These are phyloP conservation scores for Mormyrus lacerda DNA, from an alignment of 2,113 vertebrate genomes.

Conservation along the genomic window DNA sequence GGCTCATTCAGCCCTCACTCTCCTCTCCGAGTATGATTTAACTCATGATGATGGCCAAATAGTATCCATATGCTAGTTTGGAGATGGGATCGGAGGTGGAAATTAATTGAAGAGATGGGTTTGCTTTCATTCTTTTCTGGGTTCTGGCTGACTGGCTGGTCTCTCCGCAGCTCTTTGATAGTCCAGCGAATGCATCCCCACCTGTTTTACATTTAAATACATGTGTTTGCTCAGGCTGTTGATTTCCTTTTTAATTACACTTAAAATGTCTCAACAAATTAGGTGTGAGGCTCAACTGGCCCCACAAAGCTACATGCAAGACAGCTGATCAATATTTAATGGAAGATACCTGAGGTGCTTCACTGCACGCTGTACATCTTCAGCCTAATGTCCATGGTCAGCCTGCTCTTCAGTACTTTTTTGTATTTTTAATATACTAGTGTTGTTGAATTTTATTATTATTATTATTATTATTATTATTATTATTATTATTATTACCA, in stretches of 20 bases:
- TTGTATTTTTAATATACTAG: neutral
- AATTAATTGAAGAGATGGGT: neutral
- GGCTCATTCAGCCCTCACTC: neutral
- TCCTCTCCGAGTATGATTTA: neutral
- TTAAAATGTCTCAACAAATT: slow-evolving; percentile 3
- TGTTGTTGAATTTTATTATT: neutral
- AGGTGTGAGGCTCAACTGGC: neutral
- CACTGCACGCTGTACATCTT: neutral
- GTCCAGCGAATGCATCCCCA: neutral
- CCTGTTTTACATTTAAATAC: neutral
- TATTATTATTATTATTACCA: neutral
- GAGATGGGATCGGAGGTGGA: neutral
- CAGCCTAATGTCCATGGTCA: neutral
- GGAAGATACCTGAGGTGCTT: neutral
- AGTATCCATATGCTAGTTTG: neutral
- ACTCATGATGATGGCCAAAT: neutral
- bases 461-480: neutral
- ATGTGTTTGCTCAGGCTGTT: neutral
- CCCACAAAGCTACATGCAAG: neutral
- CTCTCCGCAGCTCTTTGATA: neutral
- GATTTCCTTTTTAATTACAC: neutral
- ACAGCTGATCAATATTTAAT: slow-evolving; percentile 9
- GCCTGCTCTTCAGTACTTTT: neutral
- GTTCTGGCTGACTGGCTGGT: neutral
- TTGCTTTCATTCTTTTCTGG: neutral